Evolutionary conservation across 2,797 vertebrate genomes (phyloP).

Genomic region (Yasuhikotakia modesta): DNA sequence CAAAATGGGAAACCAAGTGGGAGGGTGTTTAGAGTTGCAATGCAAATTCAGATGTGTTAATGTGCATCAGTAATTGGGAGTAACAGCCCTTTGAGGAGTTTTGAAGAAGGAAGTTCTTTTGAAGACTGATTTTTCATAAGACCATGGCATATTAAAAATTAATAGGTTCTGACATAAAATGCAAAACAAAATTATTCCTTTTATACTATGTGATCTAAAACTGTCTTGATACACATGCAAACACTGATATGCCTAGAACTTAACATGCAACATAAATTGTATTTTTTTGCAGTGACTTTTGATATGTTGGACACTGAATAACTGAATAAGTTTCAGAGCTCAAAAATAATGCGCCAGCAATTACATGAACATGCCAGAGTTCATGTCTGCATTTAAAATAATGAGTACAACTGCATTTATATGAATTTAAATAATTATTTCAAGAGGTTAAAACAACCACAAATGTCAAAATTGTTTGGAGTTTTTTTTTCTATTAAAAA

Average conservation of each 20-base stretch:
- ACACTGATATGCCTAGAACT: neutral
- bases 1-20: neutral
- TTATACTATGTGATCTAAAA: slow-evolving; percentile 28
- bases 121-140: slow-evolving; percentile 68
- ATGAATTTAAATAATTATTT: neutral
- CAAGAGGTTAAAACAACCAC: neutral
- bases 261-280: neutral
- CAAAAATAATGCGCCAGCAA: neutral
- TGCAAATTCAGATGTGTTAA: slow-evolving; percentile 35
- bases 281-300: neutral
- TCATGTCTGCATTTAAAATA: neutral
- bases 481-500: too few relatives aligned
- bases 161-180: slow-evolving; percentile 11
- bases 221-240: neutral
- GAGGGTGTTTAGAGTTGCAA: slow-evolving; percentile 23
- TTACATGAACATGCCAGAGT: neutral
- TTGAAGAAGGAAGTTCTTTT: slow-evolving; percentile 17
- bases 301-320: neutral
- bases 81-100: slow-evolving; percentile 13
- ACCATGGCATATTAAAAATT: slow-evolving; percentile 19
- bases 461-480: neutral
- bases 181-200: neutral
- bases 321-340: neutral
- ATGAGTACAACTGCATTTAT: slow-evolving; percentile 4
- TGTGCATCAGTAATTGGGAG: slow-evolving; percentile 38